phyloP scores from a whole-genome alignment of 1,140 invertebrate genomes.

The Drosophila lacteicornis region DNA sequence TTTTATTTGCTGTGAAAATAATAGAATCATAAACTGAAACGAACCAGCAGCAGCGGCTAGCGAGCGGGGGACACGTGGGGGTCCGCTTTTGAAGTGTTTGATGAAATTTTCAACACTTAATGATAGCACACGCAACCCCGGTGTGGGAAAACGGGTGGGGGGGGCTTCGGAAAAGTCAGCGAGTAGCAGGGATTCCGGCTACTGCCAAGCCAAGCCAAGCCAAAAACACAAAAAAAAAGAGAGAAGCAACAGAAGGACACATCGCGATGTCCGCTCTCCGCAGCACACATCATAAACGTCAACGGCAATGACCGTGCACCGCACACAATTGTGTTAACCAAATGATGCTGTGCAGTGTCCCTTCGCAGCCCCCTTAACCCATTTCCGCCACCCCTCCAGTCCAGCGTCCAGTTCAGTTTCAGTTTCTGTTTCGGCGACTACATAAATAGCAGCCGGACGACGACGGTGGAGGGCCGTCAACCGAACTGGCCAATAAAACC shows the following conservation, averaged over 20 bases:
- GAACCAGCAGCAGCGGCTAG: slow-evolving; percentile 14
- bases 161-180: slow-evolving; percentile 1
- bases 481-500: slow-evolving; percentile 71
- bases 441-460: slow-evolving; percentile 67
- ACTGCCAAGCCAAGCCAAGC: too few species aligned
- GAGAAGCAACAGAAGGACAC: not conserved
- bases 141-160: slow-evolving; percentile 12
- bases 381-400: slow-evolving; percentile 14
- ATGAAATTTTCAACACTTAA: slow-evolving; percentile 83
- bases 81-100: slow-evolving; percentile 77
- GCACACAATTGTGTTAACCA: slow-evolving; percentile 80
- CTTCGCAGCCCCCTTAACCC: not conserved
- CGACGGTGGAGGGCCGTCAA: not conserved
- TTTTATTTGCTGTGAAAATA: slow-evolving; percentile 84
- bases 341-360: slow-evolving; percentile 48
- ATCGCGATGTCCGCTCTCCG: slow-evolving; percentile 16
- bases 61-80: slow-evolving; percentile 44
- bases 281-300: slow-evolving; percentile 78
- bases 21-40: slow-evolving; percentile 83
- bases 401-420: slow-evolving; percentile 43
- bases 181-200: slow-evolving; percentile 5
- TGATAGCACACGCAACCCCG: slow-evolving; percentile 72
- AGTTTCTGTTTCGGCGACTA: slow-evolving; percentile 51
- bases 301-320: slow-evolving; percentile 74
- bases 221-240: slow-evolving; percentile 6